Percentiles rank a stretch among this genome's conserved stretches.
These are phyloP conservation scores for Asobara japonica DNA, from an alignment of 1,140 invertebrate species.

Conservation along the genomic window DNA sequence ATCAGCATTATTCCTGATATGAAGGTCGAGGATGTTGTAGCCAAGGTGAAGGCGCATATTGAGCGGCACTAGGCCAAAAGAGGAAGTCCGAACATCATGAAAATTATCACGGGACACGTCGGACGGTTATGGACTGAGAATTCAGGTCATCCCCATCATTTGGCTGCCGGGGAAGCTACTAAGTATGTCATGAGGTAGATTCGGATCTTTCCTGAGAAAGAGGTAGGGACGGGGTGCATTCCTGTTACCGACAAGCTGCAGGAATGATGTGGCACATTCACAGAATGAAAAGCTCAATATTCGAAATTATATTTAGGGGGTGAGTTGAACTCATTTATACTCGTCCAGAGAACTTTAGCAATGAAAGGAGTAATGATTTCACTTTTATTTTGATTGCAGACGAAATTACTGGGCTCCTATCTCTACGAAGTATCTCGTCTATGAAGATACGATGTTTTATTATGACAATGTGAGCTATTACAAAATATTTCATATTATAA, in stretches of 20 bases:
- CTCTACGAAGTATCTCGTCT: slow-evolving; percentile 81
- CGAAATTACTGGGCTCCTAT: slow-evolving; percentile 87
- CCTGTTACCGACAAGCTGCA: slow-evolving; percentile 93
- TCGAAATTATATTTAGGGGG: slow-evolving; percentile 93
- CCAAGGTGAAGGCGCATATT: slow-evolving; percentile 80
- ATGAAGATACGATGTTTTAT: slow-evolving; percentile 24
- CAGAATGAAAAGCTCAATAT: slow-evolving; percentile 97
- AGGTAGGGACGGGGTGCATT: slow-evolving; percentile 94
- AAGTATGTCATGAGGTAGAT: slow-evolving; percentile 91
- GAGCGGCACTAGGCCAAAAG: slow-evolving; percentile 75
- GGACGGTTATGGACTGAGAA: slow-evolving; percentile 93
- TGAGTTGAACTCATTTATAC: too few relatives aligned
- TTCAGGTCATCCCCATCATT: slow-evolving; percentile 90
- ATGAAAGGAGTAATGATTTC: not conserved
- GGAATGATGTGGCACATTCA: slow-evolving; percentile 97
- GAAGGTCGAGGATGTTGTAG: slow-evolving; percentile 79
- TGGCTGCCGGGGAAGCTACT: slow-evolving; percentile 87
- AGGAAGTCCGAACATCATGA: slow-evolving; percentile 87
- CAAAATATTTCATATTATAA: too few relatives aligned
- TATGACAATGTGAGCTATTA: not conserved
- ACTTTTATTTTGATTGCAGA: slow-evolving; percentile 71
- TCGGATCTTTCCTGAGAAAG: slow-evolving; percentile 96
- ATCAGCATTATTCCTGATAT: slow-evolving; percentile 94
- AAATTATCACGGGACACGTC: slow-evolving; percentile 80
- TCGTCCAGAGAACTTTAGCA: too few relatives aligned